These are phyloP conservation scores for Gulo gulo DNA, from an alignment of 2,113 vertebrate genomes.

Conservation along the genomic window DNA sequence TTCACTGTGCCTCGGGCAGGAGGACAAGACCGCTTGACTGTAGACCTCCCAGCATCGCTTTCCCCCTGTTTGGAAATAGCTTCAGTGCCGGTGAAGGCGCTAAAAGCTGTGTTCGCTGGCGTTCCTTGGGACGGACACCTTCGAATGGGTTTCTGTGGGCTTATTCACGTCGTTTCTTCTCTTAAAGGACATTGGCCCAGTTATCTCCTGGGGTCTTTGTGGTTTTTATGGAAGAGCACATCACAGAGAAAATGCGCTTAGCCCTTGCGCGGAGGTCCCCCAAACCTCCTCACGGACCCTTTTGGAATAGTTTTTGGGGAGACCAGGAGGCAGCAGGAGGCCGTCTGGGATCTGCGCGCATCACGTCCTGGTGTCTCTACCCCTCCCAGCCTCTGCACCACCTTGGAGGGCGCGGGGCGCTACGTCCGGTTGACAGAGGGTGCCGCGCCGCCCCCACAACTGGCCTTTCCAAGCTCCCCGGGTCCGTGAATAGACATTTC, in stretches of 20 bases:
- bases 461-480: neutral
- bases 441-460: fast-evolving
- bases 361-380: fast-evolving
- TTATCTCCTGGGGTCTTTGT: neutral
- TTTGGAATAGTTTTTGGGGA: neutral
- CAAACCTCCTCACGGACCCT: neutral
- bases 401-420: too few species aligned
- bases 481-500: neutral
- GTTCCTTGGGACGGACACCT: neutral
- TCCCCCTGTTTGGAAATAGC: neutral
- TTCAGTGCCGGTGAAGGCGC: fast-evolving
- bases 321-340: neutral
- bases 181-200: neutral
- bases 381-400: neutral
- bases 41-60: fast-evolving
- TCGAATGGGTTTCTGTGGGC: neutral
- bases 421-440: neutral
- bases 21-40: neutral
- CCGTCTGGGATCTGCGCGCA: too few species aligned
- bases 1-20: fast-evolving
- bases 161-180: neutral
- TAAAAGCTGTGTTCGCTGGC: neutral
- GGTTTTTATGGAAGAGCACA: neutral
- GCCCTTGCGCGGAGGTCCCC: neutral
- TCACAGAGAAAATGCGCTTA: neutral